phyloP scores from a whole-genome alignment of 2,888 invertebrate genomes.

The Drosophila macrospina region DNA sequence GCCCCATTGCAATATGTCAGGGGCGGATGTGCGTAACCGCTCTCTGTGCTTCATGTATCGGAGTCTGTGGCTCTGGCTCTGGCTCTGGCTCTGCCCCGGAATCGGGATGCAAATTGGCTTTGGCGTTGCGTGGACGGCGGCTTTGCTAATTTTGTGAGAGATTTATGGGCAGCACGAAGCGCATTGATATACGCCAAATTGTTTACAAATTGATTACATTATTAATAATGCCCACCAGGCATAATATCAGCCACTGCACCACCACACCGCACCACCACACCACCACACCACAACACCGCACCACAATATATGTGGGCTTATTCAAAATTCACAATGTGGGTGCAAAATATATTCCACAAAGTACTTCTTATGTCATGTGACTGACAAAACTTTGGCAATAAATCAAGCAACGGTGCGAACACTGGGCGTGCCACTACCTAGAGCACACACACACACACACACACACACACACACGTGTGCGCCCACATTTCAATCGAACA shows the following conservation, averaged over 20 bases:
- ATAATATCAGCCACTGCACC: constrained; percentile 2
- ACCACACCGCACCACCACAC: too few species aligned
- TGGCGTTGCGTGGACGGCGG: constrained; percentile 56
- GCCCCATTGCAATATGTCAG: constrained; percentile 72
- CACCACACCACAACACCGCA: too few species aligned
- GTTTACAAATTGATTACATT: constrained; percentile 80
- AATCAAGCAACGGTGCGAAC: constrained; percentile 70
- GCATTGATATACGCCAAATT: constrained; percentile 80
- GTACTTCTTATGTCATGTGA: constrained; percentile 77
- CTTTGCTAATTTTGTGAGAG: constrained; percentile 69
- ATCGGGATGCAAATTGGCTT: constrained; percentile 57
- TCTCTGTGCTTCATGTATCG: neutral
- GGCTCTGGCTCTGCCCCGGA: constrained; percentile 9
- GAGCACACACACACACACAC: constrained; percentile 10
- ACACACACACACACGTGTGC: constrained; percentile 42
- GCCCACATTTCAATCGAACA: constrained; percentile 47
- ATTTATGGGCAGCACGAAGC: constrained; percentile 75
- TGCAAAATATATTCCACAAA: constrained; percentile 62
- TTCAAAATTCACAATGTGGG: constrained; percentile 62
- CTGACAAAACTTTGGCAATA: constrained; percentile 78
- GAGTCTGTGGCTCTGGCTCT: neutral
- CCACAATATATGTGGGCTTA: constrained; percentile 40
- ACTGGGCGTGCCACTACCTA: constrained; percentile 26
- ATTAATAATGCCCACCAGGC: constrained; percentile 73
- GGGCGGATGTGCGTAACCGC: constrained; percentile 43